Conservation (phyloP, 35 echinoderm and acorn worm genomes). For the Stichopus chloronotus region DNA sequence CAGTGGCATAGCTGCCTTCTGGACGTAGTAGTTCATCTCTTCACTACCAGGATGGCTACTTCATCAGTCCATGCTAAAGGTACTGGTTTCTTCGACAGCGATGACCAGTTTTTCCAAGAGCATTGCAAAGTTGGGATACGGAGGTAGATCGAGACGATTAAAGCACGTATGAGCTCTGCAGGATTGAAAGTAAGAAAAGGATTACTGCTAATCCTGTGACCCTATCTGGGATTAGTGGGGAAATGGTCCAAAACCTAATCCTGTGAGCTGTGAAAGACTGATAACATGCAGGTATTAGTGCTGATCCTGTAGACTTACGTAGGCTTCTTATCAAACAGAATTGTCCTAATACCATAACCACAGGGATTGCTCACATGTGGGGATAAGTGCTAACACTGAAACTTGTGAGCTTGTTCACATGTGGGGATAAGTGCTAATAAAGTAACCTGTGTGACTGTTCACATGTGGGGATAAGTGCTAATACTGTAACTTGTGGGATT, state of each 20-base stretch:
- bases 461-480: too few relatives aligned
- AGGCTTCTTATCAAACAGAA: background rate
- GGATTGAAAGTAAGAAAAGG: conserved; percentile 6
- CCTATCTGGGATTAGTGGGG: background rate
- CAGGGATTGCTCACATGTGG: too few relatives aligned
- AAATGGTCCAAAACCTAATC: background rate
- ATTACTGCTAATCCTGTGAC: background rate
- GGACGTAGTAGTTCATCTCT: background rate
- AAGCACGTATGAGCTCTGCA: conserved; percentile 98
- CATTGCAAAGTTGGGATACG: conserved; percentile 96
- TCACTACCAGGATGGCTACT: background rate
- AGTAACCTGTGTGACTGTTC: too few relatives aligned
- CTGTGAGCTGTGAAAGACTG: background rate
- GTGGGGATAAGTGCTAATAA: too few relatives aligned
- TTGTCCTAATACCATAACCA: too few relatives aligned
- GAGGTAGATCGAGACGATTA: conserved; percentile 93
- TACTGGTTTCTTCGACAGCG: conserved; percentile 97
- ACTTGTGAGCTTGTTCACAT: too few relatives aligned
- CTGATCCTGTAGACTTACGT: background rate
- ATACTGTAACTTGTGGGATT: too few relatives aligned
- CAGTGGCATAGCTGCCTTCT: too few relatives aligned
- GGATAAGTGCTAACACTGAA: too few relatives aligned
- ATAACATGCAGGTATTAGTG: background rate
- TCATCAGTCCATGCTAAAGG: conserved; percentile 91
- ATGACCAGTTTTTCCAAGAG: conserved; percentile 92